These are phyloP conservation scores for Neocrepidodera transversa DNA, from an alignment of 2,888 invertebrate genomes.

Conservation along the genomic window DNA sequence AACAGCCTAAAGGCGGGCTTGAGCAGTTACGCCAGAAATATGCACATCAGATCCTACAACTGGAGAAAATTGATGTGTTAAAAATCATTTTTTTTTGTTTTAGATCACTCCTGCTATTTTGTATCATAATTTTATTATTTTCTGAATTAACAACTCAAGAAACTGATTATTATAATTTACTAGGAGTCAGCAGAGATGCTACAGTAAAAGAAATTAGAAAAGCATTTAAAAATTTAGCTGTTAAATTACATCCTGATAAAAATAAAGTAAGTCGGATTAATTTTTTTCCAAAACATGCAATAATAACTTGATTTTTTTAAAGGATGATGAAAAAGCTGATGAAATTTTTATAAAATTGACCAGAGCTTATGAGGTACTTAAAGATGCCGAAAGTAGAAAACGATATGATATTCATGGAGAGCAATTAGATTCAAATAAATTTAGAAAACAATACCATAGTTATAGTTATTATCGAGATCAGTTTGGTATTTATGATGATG, in stretches of 20 bases:
- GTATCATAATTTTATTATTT: constrained; percentile 7
- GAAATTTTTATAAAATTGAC: constrained; percentile 80
- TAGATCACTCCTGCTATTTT: constrained; percentile 6
- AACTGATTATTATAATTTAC: constrained; percentile 54
- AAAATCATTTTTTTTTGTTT: constrained; percentile 8
- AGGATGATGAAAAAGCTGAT: constrained; percentile 79
- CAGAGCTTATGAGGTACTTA: constrained; percentile 85
- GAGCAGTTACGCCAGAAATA: no score
- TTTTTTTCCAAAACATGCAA: no score
- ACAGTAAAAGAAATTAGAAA: constrained; percentile 72
- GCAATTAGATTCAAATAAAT: constrained; percentile 63
- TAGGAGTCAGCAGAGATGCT: constrained; percentile 68
- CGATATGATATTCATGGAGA: constrained; percentile 83
- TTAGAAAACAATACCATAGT: constrained; percentile 74
- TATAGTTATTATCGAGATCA: constrained; percentile 81
- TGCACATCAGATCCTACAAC: no score
- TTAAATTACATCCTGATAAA: constrained; percentile 77
- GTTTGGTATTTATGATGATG: constrained; percentile 88
- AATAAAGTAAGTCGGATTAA: constrained; percentile 61
- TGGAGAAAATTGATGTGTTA: no score
- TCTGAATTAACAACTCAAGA: constrained; percentile 17
- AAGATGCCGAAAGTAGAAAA: constrained; percentile 79
- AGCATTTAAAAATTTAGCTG: constrained; percentile 76
- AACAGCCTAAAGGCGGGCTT: no score
- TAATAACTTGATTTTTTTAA: no score